Evolutionary conservation across 2,888 invertebrate genomes (phyloP).

Genomic region (Lycia hirtaria): DNA sequence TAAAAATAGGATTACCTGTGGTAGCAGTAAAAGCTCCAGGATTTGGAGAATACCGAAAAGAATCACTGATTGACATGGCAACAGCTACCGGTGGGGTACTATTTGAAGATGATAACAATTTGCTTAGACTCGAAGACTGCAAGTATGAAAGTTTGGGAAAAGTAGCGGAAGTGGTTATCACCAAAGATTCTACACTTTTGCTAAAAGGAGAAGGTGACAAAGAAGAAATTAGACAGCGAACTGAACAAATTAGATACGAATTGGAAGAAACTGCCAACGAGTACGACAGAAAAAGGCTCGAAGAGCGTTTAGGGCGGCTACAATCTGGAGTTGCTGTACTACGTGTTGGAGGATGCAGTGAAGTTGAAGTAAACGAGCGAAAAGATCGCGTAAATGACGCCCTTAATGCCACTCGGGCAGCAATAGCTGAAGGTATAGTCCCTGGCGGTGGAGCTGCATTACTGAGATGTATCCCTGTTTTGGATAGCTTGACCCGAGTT

Average conservation of each 20-base stretch:
- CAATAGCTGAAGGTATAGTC: slow-evolving; percentile 98
- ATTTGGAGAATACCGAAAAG: slow-evolving; percentile 97
- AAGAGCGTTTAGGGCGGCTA: slow-evolving; percentile 94
- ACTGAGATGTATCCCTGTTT: slow-evolving; percentile 90
- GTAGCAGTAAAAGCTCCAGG: slow-evolving; percentile 98
- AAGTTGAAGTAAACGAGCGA: slow-evolving; percentile 97
- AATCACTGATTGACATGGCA: slow-evolving; percentile 95
- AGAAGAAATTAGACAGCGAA: slow-evolving; percentile 90
- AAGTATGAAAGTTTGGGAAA: slow-evolving; percentile 91
- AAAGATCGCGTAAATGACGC: slow-evolving; percentile 98
- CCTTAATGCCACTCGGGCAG: slow-evolving; percentile 96
- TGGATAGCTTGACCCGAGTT: slow-evolving; percentile 86
- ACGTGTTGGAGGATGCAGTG: slow-evolving; percentile 94
- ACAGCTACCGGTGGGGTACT: slow-evolving; percentile 95
- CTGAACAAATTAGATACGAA: slow-evolving; percentile 92
- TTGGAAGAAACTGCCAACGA: slow-evolving; percentile 92
- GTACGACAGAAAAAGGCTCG: slow-evolving; percentile 95
- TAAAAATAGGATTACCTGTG: slow-evolving; percentile 96
- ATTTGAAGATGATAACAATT: slow-evolving; percentile 96
- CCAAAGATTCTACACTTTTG: slow-evolving; percentile 95
- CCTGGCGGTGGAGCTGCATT: slow-evolving; percentile 97
- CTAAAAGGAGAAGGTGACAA: slow-evolving; percentile 90
- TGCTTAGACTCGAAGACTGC: slow-evolving; percentile 95
- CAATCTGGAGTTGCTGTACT: slow-evolving; percentile 92
- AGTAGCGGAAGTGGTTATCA: slow-evolving; percentile 94